These are phyloP conservation scores for Bombus cullumanus DNA, from an alignment of 1,140 invertebrate species.

Conservation along the genomic window DNA sequence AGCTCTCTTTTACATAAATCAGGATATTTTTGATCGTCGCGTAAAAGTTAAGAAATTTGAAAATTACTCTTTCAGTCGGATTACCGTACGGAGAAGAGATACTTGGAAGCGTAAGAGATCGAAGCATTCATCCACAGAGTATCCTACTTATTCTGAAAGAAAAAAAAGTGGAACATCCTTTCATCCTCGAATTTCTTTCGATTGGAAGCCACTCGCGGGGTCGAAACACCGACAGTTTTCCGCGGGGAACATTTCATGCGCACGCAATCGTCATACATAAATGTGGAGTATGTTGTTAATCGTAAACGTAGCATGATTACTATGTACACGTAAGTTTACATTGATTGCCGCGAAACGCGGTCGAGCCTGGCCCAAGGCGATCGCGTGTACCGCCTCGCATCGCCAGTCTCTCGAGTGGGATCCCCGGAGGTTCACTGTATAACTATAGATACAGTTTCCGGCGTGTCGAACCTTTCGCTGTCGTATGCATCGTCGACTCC, in stretches of 20 bases:
- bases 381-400: conserved; percentile 24
- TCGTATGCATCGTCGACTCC: conserved; percentile 1
- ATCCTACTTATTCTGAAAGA: not conserved
- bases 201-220: not conserved
- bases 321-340: conserved; percentile 65
- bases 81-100: too few species aligned
- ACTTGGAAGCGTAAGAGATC: too few species aligned
- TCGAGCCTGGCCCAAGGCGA: not conserved
- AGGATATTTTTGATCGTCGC: too few species aligned
- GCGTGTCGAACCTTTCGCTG: conserved; percentile 6
- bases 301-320: conserved; percentile 40
- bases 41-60: too few species aligned
- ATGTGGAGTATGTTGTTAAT: conserved; percentile 37
- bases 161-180: not conserved
- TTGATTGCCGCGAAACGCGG: conserved; percentile 1
- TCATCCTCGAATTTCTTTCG: not conserved
- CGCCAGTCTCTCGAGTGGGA: conserved; percentile 41
- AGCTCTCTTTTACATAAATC: too few species aligned
- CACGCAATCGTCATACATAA: conserved; percentile 37
- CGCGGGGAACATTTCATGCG: not conserved
- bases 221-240: not conserved
- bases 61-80: too few species aligned
- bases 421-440: conserved; percentile 9
- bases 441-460: conserved; percentile 1
- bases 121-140: too few species aligned